phyloP scores from a whole-genome alignment of 2,113 vertebrate species.

The Callionymus lyra region DNA sequence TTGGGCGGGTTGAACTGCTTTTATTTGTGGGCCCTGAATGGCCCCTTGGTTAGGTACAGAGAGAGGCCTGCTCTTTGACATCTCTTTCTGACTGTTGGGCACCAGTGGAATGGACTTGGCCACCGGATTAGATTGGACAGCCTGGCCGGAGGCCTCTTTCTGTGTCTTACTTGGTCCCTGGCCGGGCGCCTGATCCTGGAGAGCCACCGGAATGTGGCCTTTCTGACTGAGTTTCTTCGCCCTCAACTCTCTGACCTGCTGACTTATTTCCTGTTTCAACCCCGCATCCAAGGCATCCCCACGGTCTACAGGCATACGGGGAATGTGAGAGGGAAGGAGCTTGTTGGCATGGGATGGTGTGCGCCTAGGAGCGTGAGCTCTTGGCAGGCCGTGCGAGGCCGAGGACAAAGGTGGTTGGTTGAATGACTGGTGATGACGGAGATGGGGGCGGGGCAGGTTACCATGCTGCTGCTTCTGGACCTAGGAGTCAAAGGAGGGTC shows the following conservation, averaged over 20 bases:
- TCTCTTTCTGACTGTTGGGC: constrained; percentile 22
- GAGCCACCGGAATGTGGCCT: constrained; percentile 38
- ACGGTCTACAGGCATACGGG: constrained; percentile 26
- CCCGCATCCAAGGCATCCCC: constrained; percentile 13
- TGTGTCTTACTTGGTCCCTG: constrained; percentile 6
- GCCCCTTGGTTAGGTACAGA: constrained; percentile 28
- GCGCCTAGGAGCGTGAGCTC: constrained; percentile 18
- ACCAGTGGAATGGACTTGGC: constrained; percentile 4
- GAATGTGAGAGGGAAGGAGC: constrained; percentile 11
- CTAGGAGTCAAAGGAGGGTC: constrained; percentile 57
- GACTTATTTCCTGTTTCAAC: constrained; percentile 46
- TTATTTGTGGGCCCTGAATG: constrained; percentile 7
- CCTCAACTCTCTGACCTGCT: constrained; percentile 41
- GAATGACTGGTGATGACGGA: constrained; percentile 53
- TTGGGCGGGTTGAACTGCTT: constrained; percentile 3
- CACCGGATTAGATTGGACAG: neutral
- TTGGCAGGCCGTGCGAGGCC: constrained; percentile 16
- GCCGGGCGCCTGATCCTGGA: neutral
- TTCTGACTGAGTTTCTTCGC: constrained; percentile 25
- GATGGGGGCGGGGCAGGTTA: constrained; percentile 50
- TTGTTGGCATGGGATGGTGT: constrained; percentile 29
- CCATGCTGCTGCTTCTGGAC: constrained; percentile 49
- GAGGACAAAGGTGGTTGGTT: constrained; percentile 34
- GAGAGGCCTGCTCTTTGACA: constrained; percentile 16
- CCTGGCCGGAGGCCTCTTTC: constrained; percentile 6